These are phyloP conservation scores for Drosophila helvetica DNA, from an alignment of 2,888 invertebrate genomes.

Conservation along the genomic window DNA sequence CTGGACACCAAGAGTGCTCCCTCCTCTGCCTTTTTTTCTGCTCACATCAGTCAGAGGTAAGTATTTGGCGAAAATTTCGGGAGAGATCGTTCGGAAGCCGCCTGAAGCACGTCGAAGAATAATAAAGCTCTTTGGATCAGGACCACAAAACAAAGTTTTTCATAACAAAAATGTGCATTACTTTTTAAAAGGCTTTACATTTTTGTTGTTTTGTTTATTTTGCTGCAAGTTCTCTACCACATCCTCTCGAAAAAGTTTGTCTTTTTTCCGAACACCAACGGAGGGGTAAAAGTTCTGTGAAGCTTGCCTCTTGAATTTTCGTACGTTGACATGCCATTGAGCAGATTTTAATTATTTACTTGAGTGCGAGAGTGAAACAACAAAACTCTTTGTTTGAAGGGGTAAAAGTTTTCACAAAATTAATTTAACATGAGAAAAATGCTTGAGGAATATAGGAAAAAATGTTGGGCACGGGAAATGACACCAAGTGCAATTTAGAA, in stretches of 20 bases:
- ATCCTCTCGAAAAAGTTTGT: background rate
- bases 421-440: slow-evolving; percentile 16
- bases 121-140: too few relatives aligned
- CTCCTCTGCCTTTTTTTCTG: too few relatives aligned
- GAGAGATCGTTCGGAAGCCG: background rate
- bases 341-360: slow-evolving; percentile 27
- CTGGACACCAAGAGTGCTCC: background rate
- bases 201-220: background rate
- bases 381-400: slow-evolving; percentile 22
- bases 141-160: background rate
- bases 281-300: background rate
- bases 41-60: slow-evolving; percentile 11
- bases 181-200: background rate
- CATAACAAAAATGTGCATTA: background rate
- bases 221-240: background rate
- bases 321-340: slow-evolving; percentile 3
- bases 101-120: too few relatives aligned
- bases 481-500: background rate
- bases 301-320: background rate
- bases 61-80: background rate
- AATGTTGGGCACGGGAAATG: background rate
- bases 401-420: slow-evolving; percentile 26
- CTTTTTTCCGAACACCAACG: background rate
- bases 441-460: background rate
- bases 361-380: background rate